Conservation (phyloP, 2,888 invertebrate genomes). For the Trissolcus brochymenae region DNA sequence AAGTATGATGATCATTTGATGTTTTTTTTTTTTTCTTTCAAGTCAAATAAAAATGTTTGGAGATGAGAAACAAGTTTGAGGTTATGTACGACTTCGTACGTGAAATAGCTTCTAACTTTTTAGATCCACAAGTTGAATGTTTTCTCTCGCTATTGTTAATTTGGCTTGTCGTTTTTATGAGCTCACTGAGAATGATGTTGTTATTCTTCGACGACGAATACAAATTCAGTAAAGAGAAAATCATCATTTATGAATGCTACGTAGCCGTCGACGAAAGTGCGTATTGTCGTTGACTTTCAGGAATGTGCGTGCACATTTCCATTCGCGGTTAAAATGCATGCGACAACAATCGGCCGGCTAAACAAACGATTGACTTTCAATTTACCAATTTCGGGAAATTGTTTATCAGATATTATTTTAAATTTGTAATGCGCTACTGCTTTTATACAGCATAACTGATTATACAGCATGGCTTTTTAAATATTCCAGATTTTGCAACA, state of each 20-base stretch:
- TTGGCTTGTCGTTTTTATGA: neutral
- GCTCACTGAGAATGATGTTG: slow-evolving; percentile 28
- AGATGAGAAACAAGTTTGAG: too few species aligned
- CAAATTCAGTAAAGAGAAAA: slow-evolving; percentile 52
- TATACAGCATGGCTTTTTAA: too few species aligned
- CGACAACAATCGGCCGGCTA: slow-evolving; percentile 22
- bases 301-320: slow-evolving; percentile 18
- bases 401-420: too few species aligned
- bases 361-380: neutral
- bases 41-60: too few species aligned
- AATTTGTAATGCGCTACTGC: neutral
- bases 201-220: slow-evolving; percentile 45
- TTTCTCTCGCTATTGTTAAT: neutral
- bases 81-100: too few species aligned
- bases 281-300: slow-evolving; percentile 43
- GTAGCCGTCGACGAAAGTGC: slow-evolving; percentile 50
- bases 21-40: too few species aligned
- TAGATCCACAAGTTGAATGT: neutral
- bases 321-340: slow-evolving; percentile 12
- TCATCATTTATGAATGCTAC: slow-evolving; percentile 53
- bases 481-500: slow-evolving; percentile 15
- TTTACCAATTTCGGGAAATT: too few species aligned
- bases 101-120: neutral
- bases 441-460: too few species aligned
- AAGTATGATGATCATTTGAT: too few species aligned